These are phyloP conservation scores for Labrus mixtus DNA, from an alignment of 2,113 vertebrate genomes.

Conservation along the genomic window DNA sequence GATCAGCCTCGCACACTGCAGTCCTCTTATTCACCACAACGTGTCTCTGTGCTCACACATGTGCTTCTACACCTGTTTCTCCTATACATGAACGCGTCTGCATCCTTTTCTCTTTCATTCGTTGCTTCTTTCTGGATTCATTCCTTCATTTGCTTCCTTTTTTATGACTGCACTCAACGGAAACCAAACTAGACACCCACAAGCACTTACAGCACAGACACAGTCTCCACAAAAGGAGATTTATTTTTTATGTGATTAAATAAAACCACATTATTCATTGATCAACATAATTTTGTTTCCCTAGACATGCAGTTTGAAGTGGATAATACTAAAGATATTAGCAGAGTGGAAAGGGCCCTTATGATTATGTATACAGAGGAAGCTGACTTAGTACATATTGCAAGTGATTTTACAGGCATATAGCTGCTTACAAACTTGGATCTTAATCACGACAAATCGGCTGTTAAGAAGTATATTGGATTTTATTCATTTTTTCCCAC, in stretches of 20 bases:
- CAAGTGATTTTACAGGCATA: neutral
- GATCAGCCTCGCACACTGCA: constrained; percentile 30
- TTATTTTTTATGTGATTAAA: constrained; percentile 13
- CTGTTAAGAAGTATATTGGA: too few species aligned
- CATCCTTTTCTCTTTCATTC: neutral
- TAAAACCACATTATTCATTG: neutral
- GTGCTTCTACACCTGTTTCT: constrained; percentile 28
- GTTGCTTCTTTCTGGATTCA: neutral
- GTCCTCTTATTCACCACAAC: constrained; percentile 66
- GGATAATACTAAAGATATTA: neutral
- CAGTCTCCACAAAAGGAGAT: neutral
- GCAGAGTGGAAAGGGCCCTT: neutral
- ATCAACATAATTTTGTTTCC: neutral
- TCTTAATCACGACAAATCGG: too few species aligned
- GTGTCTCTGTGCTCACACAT: constrained; percentile 74
- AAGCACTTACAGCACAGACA: neutral
- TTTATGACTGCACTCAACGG: constrained; percentile 4
- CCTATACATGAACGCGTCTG: neutral
- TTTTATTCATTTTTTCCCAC: neutral
- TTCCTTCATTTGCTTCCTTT: neutral
- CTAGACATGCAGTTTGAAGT: neutral
- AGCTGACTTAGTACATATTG: neutral
- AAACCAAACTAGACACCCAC: neutral
- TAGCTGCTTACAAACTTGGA: too few species aligned
- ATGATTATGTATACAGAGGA: neutral